Evolutionary conservation across 2,888 invertebrate species (phyloP), one percentile per base, ranked within the genome.

Genomic region (Galeopsomyia nigrocyanea): DNA sequence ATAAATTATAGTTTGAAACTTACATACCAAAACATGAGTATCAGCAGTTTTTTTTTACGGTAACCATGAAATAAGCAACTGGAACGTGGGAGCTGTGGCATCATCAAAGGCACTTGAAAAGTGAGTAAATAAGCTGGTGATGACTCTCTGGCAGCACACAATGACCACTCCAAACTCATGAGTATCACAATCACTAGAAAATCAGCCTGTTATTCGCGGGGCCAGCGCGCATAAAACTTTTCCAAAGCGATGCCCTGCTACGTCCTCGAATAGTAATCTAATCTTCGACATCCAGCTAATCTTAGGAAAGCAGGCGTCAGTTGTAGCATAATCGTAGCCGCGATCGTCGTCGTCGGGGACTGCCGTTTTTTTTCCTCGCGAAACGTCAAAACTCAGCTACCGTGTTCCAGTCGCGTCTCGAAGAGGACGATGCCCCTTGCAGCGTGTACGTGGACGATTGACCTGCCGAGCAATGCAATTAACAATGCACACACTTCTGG

Each of bases 31-130:
- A 53, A 19, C 51, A 3, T 5, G 10, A 22, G 0, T 64, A 51
- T 16, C 6, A 55, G 9, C 14, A 64, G 3, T 49, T 10, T 2
- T 60, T 58, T 0, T 21, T 51, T 22, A 67, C 19, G 26, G 60
- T 60, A 65, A 22, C 46, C 17, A n/a, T 6, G 19, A 53, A 21
- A 6, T 57, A n/a, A 17, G 21, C 14, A 10, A 56, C 14, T 19
- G 3, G 50, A 49, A 55, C n/a, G 55, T 62, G 55, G 62, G 46
- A 62, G 31, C 14, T 17, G 16, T 3, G 13, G 50, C 56, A 58
- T 26, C 17, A 14, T 22, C 1, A 50, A 67, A 68, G 68, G 68
- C 68, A 68, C 68, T 61, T 61, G 53, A 26, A 26, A 55, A 22
- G 14, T 61, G 47, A 61, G 22, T 7, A 1, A n/a, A 39, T 7